These are phyloP conservation scores for Chelmon rostratus DNA, from an alignment of 2,797 vertebrate genomes.

Conservation along the genomic window DNA sequence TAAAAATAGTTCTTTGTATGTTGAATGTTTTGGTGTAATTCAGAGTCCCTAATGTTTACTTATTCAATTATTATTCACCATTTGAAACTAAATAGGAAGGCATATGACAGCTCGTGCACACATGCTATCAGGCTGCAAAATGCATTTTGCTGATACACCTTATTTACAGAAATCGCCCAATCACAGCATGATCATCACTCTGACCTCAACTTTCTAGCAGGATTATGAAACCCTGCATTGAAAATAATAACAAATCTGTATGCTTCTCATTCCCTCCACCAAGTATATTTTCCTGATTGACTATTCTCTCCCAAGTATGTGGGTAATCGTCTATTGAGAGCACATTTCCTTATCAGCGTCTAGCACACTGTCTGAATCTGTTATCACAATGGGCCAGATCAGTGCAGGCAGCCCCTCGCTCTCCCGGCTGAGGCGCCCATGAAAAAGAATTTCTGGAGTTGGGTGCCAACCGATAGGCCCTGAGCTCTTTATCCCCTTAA, in stretches of 20 bases:
- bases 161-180: slow-evolving; percentile 62
- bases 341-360: slow-evolving; percentile 91
- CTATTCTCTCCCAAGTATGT: slow-evolving; percentile 85
- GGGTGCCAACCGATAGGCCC: slow-evolving; percentile 89
- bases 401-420: slow-evolving; percentile 87
- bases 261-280: slow-evolving; percentile 74
- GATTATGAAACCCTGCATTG: slow-evolving; percentile 68
- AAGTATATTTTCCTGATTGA: slow-evolving; percentile 83
- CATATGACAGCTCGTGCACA: slow-evolving; percentile 27
- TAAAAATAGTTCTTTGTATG: not conserved
- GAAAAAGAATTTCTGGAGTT: slow-evolving; percentile 90
- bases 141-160: slow-evolving; percentile 65
- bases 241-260: slow-evolving; percentile 81
- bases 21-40: slow-evolving; percentile 11
- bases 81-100: slow-evolving; percentile 33
- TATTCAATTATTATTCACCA: slow-evolving; percentile 31
- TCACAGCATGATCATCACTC: slow-evolving; percentile 48
- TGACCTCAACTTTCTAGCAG: slow-evolving; percentile 68
- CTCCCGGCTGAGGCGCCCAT: slow-evolving; percentile 87
- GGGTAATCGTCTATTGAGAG: slow-evolving; percentile 88
- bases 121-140: slow-evolving; percentile 41
- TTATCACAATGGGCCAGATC: slow-evolving; percentile 94
- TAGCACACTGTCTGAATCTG: slow-evolving; percentile 91
- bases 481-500: slow-evolving; percentile 91
- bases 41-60: slow-evolving; percentile 5